A percentile compares a stretch with the other conserved stretches of the same genome.
Evolutionary conservation across 2,888 invertebrate genomes (phyloP).

Genomic region (Eulithis prunata): DNA sequence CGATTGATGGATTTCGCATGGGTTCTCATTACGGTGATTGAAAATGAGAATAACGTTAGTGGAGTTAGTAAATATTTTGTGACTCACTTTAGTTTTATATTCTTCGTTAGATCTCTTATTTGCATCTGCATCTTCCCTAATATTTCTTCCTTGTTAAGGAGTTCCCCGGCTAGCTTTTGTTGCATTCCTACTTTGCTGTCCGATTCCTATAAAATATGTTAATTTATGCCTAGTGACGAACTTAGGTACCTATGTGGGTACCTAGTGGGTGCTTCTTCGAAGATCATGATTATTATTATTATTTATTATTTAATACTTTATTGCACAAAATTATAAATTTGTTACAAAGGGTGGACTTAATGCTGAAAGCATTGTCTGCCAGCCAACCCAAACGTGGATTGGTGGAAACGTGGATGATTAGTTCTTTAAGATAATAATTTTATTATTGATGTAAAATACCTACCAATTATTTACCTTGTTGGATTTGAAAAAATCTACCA

Average conservation of each 20-base stretch:
- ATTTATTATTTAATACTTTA: no score
- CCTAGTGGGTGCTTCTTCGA: neutral
- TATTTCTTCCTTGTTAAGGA: conserved; percentile 76
- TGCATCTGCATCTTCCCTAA: conserved; percentile 74
- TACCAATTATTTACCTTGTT: conserved; percentile 49
- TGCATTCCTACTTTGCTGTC: conserved; percentile 76
- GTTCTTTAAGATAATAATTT: no score
- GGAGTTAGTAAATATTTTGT: neutral
- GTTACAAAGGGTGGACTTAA: no score
- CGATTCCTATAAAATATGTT: conserved; percentile 58
- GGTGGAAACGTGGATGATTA: no score
- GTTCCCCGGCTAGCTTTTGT: conserved; percentile 78
- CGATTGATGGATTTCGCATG: no score
- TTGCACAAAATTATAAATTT: no score
- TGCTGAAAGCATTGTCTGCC: no score
- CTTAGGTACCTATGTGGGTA: neutral
- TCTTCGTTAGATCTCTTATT: conserved; percentile 73
- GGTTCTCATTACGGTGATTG: no score
- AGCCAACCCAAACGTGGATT: no score
- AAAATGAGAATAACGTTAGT: no score
- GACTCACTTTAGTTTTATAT: conserved; percentile 71
- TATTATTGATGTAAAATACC: neutral
- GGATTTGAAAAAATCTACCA: conserved; percentile 55
- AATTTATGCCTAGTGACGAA: neutral
- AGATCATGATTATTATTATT: no score